Base-by-base conservation (phyloP, 2,888 invertebrate species). In the Cheilosia grossa region DNA sequence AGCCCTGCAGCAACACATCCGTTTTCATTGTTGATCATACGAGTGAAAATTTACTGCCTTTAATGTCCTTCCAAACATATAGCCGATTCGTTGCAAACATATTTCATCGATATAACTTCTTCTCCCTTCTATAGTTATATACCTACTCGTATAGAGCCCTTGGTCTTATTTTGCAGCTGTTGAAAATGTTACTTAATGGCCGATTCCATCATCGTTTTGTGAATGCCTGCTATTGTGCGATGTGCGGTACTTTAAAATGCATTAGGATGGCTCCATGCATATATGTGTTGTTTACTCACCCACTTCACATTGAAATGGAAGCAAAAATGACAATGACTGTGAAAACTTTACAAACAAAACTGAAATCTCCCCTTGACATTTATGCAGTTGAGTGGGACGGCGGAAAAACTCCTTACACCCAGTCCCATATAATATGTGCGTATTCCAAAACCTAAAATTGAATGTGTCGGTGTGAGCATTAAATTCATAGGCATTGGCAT, bases 161-260 rank as follows among this genome's bases (percentile, higher is more conserved):
- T 51, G 59, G 47, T 54, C 54, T 21, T 70, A 53, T 33, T 54
- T 72, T 58, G 15, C 47, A 61, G 15, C 63, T 47, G 63, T 69
- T 51, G 61, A 63, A 54, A 49, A 53, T 42, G 53, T 72, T 61
- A 78, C 72, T 67, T 78, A 67, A 72, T 72, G 73, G 72, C 51
- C 42, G 66, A 37, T 63, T 79, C 59, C 63, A 73, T 73, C 73
- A 67, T 47, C 63, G 7, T 37, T 13, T 9, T 30, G 6, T n/a
- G 27, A 30, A 33, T 63, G 51, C n/a, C 21, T 63, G 47, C 66
- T 37, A 56, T 70, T 82, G 72, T 70, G 33, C 37, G 10, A 37
- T 49, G 40, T 19, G 40, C 17, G 69, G 42, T 66, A 80, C 69
- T 83, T 66, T 59, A 64, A 74, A 83, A 80, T 74, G 74, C 83